A percentile compares a stretch with the other conserved stretches of the same genome.
phyloP scores from a whole-genome alignment of 1,140 invertebrate species.

The Diprion similis region DNA sequence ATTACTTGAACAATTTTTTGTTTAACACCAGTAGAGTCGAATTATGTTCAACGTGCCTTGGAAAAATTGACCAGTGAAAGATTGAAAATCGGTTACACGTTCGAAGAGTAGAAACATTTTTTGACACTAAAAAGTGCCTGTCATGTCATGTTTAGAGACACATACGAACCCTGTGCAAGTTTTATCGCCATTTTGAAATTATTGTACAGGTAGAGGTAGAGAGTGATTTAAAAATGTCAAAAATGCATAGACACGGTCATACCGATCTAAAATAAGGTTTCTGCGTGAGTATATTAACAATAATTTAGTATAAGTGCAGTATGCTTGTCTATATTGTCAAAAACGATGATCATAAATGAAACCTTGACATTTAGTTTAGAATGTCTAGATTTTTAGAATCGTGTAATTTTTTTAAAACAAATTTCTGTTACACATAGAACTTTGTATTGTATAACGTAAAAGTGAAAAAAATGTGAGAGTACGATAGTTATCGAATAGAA shows the following conservation, averaged over 20 bases:
- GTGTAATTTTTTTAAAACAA: constrained; percentile 1
- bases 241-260: background rate
- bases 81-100: background rate
- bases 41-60: background rate
- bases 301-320: background rate
- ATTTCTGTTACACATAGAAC: background rate
- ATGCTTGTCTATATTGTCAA: constrained; percentile 5
- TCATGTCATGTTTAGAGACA: constrained; percentile 56
- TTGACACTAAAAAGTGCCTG: constrained; percentile 61
- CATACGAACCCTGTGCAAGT: constrained; percentile 24
- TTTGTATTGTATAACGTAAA: constrained; percentile 23
- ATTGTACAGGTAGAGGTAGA: background rate
- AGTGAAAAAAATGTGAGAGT: constrained; percentile 43
- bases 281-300: constrained; percentile 5
- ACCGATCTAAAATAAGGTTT: background rate
- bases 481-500: constrained; percentile 30
- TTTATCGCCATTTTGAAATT: background rate
- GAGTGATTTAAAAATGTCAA: background rate
- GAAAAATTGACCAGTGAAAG: background rate
- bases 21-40: background rate
- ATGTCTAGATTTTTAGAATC: constrained; percentile 2
- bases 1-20: no score
- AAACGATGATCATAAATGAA: constrained; percentile 3
- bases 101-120: constrained; percentile 50
- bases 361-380: constrained; percentile 7